Evolutionary conservation across 2,888 invertebrate genomes (phyloP).

Genomic region (Crematogaster levior): DNA sequence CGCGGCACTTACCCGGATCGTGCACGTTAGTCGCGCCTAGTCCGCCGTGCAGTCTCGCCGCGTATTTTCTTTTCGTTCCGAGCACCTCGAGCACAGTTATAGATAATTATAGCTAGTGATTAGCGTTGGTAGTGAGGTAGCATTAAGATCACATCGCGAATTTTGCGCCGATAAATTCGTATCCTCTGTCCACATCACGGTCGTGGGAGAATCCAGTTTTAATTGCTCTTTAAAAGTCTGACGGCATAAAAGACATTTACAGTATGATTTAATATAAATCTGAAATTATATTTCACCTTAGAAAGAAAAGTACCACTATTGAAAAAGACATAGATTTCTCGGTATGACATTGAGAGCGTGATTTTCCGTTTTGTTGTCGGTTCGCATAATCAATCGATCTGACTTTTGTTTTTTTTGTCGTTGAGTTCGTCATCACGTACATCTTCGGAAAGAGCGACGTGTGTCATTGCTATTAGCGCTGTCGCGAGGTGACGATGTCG

Average conservation of each 20-base stretch:
- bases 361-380: neutral
- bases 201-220: neutral
- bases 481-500: conserved; percentile 12
- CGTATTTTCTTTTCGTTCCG: conserved; percentile 17
- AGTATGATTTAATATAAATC: neutral
- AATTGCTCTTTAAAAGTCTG: no score
- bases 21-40: conserved; percentile 69
- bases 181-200: neutral
- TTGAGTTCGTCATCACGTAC: neutral
- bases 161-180: neutral
- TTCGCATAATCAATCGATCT: neutral
- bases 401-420: neutral
- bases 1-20: conserved; percentile 54
- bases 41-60: conserved; percentile 58
- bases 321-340: neutral
- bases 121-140: conserved; percentile 6
- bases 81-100: neutral
- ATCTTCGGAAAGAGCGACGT: neutral
- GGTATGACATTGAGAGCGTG: neutral
- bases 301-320: neutral
- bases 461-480: neutral
- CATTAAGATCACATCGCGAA: neutral
- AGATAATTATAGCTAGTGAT: neutral
- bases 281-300: neutral
- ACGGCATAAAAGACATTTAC: neutral